Percentiles rank a stretch among this genome's conserved stretches.
phyloP scores from a whole-genome alignment of 2,113 vertebrate genomes.

The Gambusia holbrooki region DNA sequence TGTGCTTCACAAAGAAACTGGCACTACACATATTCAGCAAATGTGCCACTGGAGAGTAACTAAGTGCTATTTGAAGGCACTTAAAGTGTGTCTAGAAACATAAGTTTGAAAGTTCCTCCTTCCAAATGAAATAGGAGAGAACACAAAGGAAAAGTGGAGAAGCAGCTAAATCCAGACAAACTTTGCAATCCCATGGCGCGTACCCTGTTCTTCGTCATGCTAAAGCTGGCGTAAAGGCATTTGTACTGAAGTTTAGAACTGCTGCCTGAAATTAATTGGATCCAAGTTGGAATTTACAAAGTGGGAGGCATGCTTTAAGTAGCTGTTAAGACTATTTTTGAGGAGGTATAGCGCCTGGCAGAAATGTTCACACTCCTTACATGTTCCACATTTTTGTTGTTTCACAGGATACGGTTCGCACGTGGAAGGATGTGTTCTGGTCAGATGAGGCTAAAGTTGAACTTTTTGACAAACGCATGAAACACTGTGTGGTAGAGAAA shows the following conservation, averaged over 20 bases:
- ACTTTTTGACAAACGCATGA: not conserved
- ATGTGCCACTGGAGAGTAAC: constrained; percentile 75
- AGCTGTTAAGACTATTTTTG: constrained; percentile 5
- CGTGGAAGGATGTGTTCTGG: not conserved
- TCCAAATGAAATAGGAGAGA: constrained; percentile 51
- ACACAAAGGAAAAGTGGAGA: constrained; percentile 40
- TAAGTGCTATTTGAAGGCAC: constrained; percentile 76
- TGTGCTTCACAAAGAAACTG: constrained; percentile 72
- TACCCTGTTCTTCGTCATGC: constrained; percentile 48
- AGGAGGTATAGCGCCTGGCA: constrained; percentile 82
- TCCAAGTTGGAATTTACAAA: constrained; percentile 14
- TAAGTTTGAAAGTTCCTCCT: constrained; percentile 68
- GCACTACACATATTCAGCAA: constrained; percentile 69
- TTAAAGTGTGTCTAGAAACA: constrained; percentile 75
- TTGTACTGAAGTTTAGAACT: constrained; percentile 18
- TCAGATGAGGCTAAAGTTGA: not conserved
- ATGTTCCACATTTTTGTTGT: not conserved
- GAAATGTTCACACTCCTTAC: not conserved
- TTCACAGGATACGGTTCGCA: not conserved
- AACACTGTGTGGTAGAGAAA: not conserved
- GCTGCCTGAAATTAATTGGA: constrained; percentile 15
- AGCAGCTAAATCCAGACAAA: constrained; percentile 53
- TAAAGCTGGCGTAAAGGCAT: constrained; percentile 36
- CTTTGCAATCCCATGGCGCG: constrained; percentile 56
- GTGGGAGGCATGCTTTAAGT: not conserved